Percentiles rank a stretch among this genome's conserved stretches.
Conservation (phyloP, 2,888 invertebrate species). For the Polymixis flavicincta region DNA sequence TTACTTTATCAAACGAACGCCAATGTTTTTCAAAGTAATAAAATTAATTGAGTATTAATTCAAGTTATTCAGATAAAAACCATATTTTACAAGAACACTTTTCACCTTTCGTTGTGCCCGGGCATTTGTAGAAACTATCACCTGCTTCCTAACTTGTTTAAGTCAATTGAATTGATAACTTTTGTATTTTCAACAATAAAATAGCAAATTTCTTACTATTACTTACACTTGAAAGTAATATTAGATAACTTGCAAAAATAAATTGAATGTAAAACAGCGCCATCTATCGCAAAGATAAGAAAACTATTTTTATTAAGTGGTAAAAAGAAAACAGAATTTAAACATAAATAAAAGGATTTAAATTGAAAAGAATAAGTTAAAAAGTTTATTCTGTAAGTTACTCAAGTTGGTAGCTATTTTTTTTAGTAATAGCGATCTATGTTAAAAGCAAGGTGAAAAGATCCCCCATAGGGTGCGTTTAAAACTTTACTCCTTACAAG, state of each 20-base stretch:
- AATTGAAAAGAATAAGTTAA: neutral
- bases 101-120: constrained; percentile 56
- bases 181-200: constrained; percentile 31
- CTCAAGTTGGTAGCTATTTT: neutral
- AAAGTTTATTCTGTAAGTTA: neutral
- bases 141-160: constrained; percentile 44
- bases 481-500: neutral
- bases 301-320: neutral
- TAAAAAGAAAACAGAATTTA: neutral
- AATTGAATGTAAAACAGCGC: constrained; percentile 25
- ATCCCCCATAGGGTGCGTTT: neutral
- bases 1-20: constrained; percentile 38
- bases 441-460: neutral
- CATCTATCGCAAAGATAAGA: constrained; percentile 36
- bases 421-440: neutral
- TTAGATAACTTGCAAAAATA: constrained; percentile 4
- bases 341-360: neutral
- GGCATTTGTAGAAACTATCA: constrained; percentile 39
- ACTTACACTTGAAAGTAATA: constrained; percentile 20
- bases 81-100: constrained; percentile 34
- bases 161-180: constrained; percentile 50
- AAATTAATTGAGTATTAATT: constrained; percentile 55
- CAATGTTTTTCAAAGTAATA: constrained; percentile 28
- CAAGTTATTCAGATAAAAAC: constrained; percentile 43
- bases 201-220: constrained; percentile 27